Base-by-base conservation (phyloP, 1,140 invertebrate genomes). In the Penaeus chinensis region DNA sequence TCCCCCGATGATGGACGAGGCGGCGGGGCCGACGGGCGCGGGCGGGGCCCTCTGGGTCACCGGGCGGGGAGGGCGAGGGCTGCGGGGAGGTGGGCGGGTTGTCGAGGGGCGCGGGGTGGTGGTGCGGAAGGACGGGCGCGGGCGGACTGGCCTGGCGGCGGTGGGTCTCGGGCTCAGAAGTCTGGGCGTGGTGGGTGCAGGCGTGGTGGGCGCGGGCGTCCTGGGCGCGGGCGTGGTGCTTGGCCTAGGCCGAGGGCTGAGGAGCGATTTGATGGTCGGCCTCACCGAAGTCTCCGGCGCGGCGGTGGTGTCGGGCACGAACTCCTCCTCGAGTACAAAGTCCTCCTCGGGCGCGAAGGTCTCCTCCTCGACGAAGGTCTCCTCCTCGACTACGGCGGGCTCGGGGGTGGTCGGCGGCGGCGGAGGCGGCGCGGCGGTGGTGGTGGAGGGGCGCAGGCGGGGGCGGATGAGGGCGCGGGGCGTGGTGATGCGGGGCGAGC, bases 1-100 rank as follows among this genome's bases (percentile, higher is more conserved):
- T n/a, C 76, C 74, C 62, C 62, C 82, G 24, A 77, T 69, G 82
- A 85, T 85, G 63, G 77, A 47, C 65, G 82, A 63, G 47, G 63
- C 32, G 20, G 77, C 62, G 61, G 85, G 22, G 83, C 76, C 66
- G 37, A 76, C 66, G 62, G 87, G 42, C 37, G 82, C 47, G 76
- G 60, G 16, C 78, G 83, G 22, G 2, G 81, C 18, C 27, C 13
- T 37, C 27, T 7, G 83, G 74, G 22, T 60, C 66, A 76, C 54
- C 66, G 88, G 76, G 80, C 32, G 60, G 63, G 81, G 47, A 85
- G 84, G 24, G 62, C 81, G 27, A 1, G 47, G 32, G 74, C 74
- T 27, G 20, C 47, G n/a, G 32, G 81, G 80, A 10, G 65, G 42
- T 5, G 76, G 24, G 27, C 54, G 24, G 16, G 20, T 61, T 4